phyloP scores from a whole-genome alignment of 2,113 vertebrate species.

The Orientallactaga bullata region DNA sequence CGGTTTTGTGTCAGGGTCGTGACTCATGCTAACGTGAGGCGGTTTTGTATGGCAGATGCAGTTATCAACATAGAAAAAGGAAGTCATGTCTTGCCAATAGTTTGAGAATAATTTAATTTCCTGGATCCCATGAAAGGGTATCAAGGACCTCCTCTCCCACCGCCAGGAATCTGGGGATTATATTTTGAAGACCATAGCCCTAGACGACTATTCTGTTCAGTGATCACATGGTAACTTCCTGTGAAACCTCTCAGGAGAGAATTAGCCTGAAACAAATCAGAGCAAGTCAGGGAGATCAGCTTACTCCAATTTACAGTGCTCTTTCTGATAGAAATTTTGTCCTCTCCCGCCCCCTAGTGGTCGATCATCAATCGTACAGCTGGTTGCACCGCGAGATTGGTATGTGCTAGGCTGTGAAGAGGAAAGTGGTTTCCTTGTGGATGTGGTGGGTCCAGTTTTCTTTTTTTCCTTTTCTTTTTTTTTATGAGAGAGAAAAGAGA shows the following conservation, averaged over 20 bases:
- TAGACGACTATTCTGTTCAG: background rate
- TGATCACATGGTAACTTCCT: background rate
- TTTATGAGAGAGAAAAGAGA: too few relatives aligned
- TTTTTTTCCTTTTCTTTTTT: background rate
- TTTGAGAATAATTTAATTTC: background rate
- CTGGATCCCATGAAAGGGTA: background rate
- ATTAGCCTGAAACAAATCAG: background rate
- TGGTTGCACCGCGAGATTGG: rapidly evolving
- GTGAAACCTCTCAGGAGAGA: background rate
- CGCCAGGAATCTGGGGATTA: background rate
- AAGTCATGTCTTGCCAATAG: background rate
- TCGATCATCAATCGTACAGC: background rate
- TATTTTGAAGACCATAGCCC: background rate
- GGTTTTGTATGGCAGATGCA: background rate
- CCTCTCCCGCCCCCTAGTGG: conserved; percentile 38
- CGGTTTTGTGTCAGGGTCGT: background rate
- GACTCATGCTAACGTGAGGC: background rate
- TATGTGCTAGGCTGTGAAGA: background rate
- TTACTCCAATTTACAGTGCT: rapidly evolving
- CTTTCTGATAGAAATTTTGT: background rate
- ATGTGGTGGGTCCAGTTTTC: background rate
- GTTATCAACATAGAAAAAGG: background rate
- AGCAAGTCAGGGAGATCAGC: background rate
- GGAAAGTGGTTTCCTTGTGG: background rate
- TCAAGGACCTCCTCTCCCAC: background rate